These are phyloP conservation scores for Lymantria monacha DNA, from an alignment of 2,888 invertebrate species.

Conservation along the genomic window DNA sequence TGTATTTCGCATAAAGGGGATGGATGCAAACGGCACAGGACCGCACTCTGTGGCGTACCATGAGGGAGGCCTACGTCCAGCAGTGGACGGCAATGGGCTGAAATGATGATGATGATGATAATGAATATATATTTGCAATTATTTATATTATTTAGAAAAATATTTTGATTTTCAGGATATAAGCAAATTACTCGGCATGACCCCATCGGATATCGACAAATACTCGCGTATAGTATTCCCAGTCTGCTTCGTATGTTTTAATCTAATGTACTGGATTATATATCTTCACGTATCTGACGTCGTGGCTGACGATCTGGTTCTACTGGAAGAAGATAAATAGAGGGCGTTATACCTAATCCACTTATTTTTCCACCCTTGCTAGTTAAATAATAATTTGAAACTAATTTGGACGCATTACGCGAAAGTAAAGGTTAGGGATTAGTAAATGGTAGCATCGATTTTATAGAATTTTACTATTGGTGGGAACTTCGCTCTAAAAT, in stretches of 20 bases:
- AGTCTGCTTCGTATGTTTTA: conserved; percentile 99
- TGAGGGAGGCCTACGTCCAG: too few species aligned
- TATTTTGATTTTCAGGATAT: conserved; percentile 83
- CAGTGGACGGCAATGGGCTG: too few species aligned
- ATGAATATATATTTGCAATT: too few species aligned
- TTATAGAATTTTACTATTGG: not conserved
- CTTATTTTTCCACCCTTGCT: conserved; percentile 60
- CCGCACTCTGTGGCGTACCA: too few species aligned
- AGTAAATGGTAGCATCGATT: not conserved
- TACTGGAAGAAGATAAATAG: conserved; percentile 82
- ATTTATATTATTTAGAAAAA: too few species aligned
- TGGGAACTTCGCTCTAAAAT: not conserved
- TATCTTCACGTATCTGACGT: conserved; percentile 97
- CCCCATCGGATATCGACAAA: conserved; percentile 99
- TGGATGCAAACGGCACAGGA: too few species aligned
- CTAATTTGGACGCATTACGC: conserved; percentile 11
- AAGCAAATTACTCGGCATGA: conserved; percentile 94
- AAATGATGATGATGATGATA: too few species aligned
- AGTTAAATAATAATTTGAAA: conserved; percentile 67
- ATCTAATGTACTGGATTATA: conserved; percentile 98
- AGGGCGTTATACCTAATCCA: conserved; percentile 61
- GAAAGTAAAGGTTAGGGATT: not conserved
- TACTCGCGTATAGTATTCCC: conserved; percentile 99
- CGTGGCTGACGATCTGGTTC: conserved; percentile 94
- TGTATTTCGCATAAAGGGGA: too few species aligned